Percentiles rank a stretch among this genome's conserved stretches.
phyloP scores from a whole-genome alignment of 1,140 invertebrate species.

The Pomacea maculata region DNA sequence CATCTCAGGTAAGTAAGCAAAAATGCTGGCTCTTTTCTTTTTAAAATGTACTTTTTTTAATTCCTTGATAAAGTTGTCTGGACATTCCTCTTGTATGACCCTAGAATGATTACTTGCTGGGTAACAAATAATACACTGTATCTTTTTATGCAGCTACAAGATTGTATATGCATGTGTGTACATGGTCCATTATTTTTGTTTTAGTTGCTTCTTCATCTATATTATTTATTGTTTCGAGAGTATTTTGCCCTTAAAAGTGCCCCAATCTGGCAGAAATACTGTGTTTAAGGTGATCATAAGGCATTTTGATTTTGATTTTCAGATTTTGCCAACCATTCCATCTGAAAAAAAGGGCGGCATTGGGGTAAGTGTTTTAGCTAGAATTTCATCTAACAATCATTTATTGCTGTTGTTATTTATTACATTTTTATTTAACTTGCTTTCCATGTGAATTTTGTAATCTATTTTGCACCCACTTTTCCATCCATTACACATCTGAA shows the following conservation, averaged over 20 bases:
- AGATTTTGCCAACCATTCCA: conserved; percentile 51
- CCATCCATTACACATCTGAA: not conserved
- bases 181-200: too few relatives aligned
- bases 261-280: too few relatives aligned
- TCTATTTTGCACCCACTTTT: not conserved
- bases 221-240: too few relatives aligned
- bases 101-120: too few relatives aligned
- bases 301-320: conserved; percentile 35
- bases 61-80: too few relatives aligned
- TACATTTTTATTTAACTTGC: not conserved
- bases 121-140: too few relatives aligned
- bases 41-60: not conserved
- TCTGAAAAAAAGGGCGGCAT: conserved; percentile 74
- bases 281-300: too few relatives aligned
- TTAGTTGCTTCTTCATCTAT: too few relatives aligned
- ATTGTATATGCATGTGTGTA: too few relatives aligned
- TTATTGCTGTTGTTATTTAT: not conserved
- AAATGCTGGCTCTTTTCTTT: not conserved
- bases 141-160: too few relatives aligned
- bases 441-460: not conserved
- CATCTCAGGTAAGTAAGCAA: conserved; percentile 75
- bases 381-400: not conserved
- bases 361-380: conserved; percentile 45
- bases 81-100: too few relatives aligned
- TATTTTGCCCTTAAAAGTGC: too few relatives aligned